Percentiles rank a stretch among this genome's conserved stretches.
Conservation (phyloP, 2,888 invertebrate species). For the Gasteruption jaculator region DNA sequence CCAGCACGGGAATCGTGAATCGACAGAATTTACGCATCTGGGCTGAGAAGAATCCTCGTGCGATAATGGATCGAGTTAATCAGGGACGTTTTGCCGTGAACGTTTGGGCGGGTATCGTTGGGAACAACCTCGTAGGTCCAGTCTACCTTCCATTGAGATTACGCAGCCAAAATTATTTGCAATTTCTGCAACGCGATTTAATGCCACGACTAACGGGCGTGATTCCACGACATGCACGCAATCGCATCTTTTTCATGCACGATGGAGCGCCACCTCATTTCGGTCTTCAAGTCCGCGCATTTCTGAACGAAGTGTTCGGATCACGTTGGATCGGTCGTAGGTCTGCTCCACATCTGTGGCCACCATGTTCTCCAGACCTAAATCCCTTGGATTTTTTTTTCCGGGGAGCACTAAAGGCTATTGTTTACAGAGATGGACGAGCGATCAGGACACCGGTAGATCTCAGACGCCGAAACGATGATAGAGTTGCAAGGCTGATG, state of each 20-base stretch:
- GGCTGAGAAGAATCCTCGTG: conserved; percentile 21
- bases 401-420: conserved; percentile 25
- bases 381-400: conserved; percentile 29
- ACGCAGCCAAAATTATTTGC: conserved; percentile 18
- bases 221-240: conserved; percentile 15
- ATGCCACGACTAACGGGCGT: conserved; percentile 13
- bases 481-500: conserved; percentile 11
- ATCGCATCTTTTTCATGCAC: conserved; percentile 23
- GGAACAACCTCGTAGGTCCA: conserved; percentile 20
- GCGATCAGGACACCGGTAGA: conserved; percentile 22
- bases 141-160: conserved; percentile 22
- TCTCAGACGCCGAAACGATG: conserved; percentile 23
- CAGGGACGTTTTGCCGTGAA: conserved; percentile 24
- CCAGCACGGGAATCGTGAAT: conserved; percentile 20
- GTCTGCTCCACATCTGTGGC: conserved; percentile 24
- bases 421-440: conserved; percentile 25
- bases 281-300: conserved; percentile 18
- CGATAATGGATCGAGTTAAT: conserved; percentile 18
- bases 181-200: conserved; percentile 21
- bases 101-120: conserved; percentile 24
- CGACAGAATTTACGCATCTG: conserved; percentile 23
- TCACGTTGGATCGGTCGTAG: conserved; percentile 28
- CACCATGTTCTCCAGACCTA: conserved; percentile 28
- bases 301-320: conserved; percentile 22
- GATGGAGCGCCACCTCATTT: too few relatives aligned